These are phyloP conservation scores for Axis porcinus DNA, from an alignment of 2,113 vertebrate species.

Conservation along the genomic window DNA sequence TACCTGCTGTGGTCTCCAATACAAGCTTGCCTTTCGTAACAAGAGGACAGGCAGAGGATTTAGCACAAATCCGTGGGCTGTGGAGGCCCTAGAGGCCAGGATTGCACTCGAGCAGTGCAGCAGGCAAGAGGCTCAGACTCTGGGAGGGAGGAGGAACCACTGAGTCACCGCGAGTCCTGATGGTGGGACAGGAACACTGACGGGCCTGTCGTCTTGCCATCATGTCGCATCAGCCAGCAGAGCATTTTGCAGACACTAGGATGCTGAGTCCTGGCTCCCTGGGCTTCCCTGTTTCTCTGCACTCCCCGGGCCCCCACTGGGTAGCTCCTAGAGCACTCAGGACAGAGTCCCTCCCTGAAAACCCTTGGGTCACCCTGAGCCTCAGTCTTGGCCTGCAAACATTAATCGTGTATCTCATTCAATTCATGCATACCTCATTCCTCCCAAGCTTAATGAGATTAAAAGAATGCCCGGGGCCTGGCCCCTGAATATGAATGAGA, in stretches of 20 bases:
- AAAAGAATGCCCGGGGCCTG: background rate
- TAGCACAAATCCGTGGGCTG: background rate
- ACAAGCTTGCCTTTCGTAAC: background rate
- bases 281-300: background rate
- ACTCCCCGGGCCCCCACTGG: background rate
- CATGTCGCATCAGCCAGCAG: background rate
- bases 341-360: background rate
- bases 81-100: background rate
- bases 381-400: background rate
- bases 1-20: background rate
- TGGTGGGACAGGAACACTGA: background rate
- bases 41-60: background rate
- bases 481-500: constrained; percentile 17
- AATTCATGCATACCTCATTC: constrained; percentile 42
- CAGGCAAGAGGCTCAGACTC: background rate
- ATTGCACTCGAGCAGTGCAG: background rate
- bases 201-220: background rate
- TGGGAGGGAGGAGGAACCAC: background rate
- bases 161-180: background rate
- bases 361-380: background rate
- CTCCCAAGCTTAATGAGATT: constrained; percentile 20
- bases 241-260: background rate
- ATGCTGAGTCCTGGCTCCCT: background rate
- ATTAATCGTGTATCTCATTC: constrained; percentile 41
- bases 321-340: background rate